Evolutionary conservation across 2,888 invertebrate species (phyloP).

Genomic region (Trilocha varians): DNA sequence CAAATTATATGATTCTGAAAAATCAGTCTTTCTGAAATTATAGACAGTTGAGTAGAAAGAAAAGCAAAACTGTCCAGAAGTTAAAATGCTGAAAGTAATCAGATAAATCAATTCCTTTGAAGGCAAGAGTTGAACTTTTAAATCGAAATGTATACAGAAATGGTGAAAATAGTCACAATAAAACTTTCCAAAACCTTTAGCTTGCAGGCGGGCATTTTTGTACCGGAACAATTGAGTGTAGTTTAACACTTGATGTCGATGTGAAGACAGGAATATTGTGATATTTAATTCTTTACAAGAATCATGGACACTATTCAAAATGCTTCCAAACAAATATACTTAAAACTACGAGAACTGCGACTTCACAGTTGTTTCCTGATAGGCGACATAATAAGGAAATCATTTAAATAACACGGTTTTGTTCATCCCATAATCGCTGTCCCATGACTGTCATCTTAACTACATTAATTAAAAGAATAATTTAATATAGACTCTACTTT

Average conservation of each 20-base stretch:
- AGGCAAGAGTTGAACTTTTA: constrained; percentile 17
- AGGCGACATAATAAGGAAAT: constrained; percentile 12
- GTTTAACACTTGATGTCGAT: neutral
- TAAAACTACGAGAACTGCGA: neutral
- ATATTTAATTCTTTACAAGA: constrained; percentile 18
- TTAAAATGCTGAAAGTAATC: constrained; percentile 33
- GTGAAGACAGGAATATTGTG: constrained; percentile 9
- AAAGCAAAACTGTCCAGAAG: constrained; percentile 17
- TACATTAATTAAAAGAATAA: constrained; percentile 61
- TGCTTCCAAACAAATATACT: neutral
- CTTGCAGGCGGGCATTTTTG: neutral
- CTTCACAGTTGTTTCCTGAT: constrained; percentile 15
- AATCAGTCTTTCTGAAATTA: constrained; percentile 39
- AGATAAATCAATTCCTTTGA: constrained; percentile 36
- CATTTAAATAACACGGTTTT: constrained; percentile 14
- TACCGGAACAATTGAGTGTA: neutral
- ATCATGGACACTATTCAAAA: constrained; percentile 12
- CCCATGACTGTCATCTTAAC: constrained; percentile 34
- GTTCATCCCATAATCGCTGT: constrained; percentile 14
- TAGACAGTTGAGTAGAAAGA: constrained; percentile 15
- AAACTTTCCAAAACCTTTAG: neutral
- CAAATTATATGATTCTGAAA: constrained; percentile 8
- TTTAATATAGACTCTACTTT: constrained; percentile 65
- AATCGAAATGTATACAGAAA: too few species aligned
- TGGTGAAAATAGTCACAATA: too few species aligned